phyloP scores from a whole-genome alignment of 1,140 invertebrate species.

The Diuraphis noxia region DNA sequence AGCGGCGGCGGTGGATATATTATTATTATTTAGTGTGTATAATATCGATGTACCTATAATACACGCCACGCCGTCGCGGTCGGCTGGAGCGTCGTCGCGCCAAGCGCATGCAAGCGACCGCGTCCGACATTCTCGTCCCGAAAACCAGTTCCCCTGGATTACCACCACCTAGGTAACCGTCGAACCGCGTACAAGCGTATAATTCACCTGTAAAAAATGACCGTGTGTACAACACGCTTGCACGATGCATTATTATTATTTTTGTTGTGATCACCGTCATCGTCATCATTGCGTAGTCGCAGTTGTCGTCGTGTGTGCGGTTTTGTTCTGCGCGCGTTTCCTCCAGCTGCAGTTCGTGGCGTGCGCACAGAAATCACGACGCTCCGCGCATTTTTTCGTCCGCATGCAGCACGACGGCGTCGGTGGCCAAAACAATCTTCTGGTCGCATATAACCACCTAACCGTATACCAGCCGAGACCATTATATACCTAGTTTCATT shows the following conservation, averaged over 20 bases:
- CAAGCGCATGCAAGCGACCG: background rate
- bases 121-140: conserved; percentile 32
- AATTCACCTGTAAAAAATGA: background rate
- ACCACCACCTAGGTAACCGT: conserved; percentile 27
- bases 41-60: background rate
- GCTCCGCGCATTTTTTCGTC: background rate
- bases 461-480: background rate
- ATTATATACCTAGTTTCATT: background rate
- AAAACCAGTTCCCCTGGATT: conserved; percentile 42
- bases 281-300: background rate
- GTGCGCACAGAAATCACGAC: background rate
- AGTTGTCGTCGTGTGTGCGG: background rate
- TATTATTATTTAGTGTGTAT: background rate
- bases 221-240: background rate
- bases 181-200: background rate
- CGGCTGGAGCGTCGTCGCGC: background rate
- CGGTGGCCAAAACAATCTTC: background rate
- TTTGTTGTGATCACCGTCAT: background rate
- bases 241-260: background rate
- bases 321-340: conserved; percentile 10
- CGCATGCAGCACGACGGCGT: background rate
- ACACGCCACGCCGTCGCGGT: background rate
- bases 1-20: background rate
- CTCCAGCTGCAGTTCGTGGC: background rate
- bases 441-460: background rate